Conservation (phyloP, 2,113 vertebrate species). For the Brachyhypopomus occidentalis region DNA sequence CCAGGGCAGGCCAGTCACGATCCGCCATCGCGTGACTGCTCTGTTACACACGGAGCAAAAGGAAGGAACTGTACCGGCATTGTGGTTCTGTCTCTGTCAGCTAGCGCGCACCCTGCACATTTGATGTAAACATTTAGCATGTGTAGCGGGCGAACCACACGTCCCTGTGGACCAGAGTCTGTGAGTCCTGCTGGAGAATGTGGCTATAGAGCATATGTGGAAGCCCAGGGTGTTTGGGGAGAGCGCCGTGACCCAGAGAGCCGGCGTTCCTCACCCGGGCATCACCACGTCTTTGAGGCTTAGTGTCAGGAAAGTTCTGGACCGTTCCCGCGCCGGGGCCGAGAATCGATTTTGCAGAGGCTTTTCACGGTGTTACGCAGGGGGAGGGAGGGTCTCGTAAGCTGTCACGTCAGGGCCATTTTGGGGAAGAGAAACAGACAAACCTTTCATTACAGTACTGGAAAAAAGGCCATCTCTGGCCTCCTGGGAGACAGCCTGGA, state of each 20-base stretch:
- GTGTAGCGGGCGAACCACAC: not conserved
- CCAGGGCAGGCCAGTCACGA: too few species aligned
- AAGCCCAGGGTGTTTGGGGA: slow-evolving; percentile 8
- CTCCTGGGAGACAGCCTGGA: not conserved
- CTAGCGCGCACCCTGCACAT: not conserved
- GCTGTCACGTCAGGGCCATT: slow-evolving; percentile 1
- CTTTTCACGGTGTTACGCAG: slow-evolving; percentile 25
- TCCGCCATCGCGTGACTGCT: not conserved
- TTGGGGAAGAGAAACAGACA: slow-evolving; percentile 14
- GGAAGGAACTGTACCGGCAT: not conserved
- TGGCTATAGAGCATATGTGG: slow-evolving; percentile 20
- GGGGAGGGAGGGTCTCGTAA: slow-evolving; percentile 3
- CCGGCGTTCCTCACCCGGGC: slow-evolving; percentile 32
- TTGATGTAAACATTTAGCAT: not conserved
- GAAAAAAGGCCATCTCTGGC: slow-evolving; percentile 32
- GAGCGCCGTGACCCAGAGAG: slow-evolving; percentile 44
- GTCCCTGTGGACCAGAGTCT: not conserved
- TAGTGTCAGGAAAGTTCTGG: slow-evolving; percentile 28
- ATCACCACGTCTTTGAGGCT: slow-evolving; percentile 42
- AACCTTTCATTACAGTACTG: slow-evolving; percentile 35
- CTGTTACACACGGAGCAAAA: not conserved
- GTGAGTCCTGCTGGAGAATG: not conserved
- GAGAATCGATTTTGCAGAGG: slow-evolving; percentile 43
- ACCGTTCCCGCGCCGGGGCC: not conserved
- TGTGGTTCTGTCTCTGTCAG: not conserved